Evolutionary conservation across 2,113 vertebrate species (phyloP).

Genomic region (Pollachius pollachius): DNA sequence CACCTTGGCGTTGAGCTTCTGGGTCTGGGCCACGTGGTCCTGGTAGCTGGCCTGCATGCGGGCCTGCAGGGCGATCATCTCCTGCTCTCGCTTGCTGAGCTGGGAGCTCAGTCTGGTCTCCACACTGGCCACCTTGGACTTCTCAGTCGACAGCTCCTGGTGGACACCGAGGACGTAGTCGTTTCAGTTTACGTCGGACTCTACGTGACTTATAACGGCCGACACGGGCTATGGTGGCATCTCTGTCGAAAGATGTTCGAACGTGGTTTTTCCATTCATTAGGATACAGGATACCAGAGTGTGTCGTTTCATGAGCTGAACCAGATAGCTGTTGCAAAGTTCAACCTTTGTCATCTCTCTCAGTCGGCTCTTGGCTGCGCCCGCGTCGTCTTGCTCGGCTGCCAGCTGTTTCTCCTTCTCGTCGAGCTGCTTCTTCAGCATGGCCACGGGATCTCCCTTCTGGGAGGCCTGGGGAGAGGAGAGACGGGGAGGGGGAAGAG

Average conservation of each 20-base stretch:
- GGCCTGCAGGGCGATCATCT: constrained; percentile 81
- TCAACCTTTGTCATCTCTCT: constrained; percentile 86
- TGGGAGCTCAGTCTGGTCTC: constrained; percentile 89
- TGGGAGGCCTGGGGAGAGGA: constrained; percentile 80
- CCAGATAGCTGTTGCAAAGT: too few species aligned
- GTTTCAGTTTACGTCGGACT: background rate
- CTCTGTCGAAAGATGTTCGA: background rate
- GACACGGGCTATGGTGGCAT: background rate
- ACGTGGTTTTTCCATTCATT: too few species aligned
- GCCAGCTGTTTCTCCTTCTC: constrained; percentile 88
- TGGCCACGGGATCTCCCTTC: constrained; percentile 85
- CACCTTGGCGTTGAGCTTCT: constrained; percentile 90
- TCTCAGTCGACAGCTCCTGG: constrained; percentile 85
- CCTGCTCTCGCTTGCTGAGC: constrained; percentile 81
- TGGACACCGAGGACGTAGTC: constrained; percentile 3
- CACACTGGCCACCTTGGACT: constrained; percentile 73
- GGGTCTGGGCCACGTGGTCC: constrained; percentile 84
- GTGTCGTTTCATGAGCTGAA: too few species aligned
- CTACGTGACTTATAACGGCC: accelerated
- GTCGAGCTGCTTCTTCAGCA: constrained; percentile 90
- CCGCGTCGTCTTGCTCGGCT: constrained; percentile 80
- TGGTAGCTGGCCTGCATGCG: constrained; percentile 94
- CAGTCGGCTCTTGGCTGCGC: constrained; percentile 80
- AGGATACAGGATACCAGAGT: too few species aligned
- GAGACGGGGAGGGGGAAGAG: constrained; percentile 4